Conservation (phyloP, 2,888 invertebrate species). For the Thyatira batis region DNA sequence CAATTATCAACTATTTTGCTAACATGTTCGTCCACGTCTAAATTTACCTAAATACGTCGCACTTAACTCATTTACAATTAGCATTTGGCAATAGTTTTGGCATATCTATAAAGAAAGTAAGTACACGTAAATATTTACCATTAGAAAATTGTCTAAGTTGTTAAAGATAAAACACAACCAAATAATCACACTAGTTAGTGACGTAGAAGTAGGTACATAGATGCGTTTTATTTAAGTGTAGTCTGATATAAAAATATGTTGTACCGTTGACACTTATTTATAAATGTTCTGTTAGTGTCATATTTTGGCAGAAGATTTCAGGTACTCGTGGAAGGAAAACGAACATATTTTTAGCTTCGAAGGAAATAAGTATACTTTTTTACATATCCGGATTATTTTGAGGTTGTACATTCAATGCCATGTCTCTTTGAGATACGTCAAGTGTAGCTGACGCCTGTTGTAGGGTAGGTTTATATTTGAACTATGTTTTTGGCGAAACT, state of each 20-base stretch:
- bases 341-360: constrained; percentile 30
- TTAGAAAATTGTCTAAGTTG: constrained; percentile 59
- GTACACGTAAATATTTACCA: constrained; percentile 36
- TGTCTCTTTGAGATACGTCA: background rate
- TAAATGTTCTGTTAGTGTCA: constrained; percentile 34
- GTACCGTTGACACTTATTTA: constrained; percentile 36
- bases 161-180: constrained; percentile 73
- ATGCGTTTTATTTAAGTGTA: constrained; percentile 26
- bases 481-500: background rate
- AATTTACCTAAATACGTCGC: constrained; percentile 45
- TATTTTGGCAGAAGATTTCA: constrained; percentile 53
- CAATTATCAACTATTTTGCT: constrained; percentile 36
- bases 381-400: background rate
- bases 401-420: background rate
- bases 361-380: constrained; percentile 25
- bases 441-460: background rate
- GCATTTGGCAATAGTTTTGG: constrained; percentile 61
- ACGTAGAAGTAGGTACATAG: constrained; percentile 44
- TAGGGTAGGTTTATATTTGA: background rate
- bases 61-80: constrained; percentile 42
- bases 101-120: constrained; percentile 49
- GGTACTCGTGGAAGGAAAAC: constrained; percentile 68
- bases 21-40: constrained; percentile 34
- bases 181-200: constrained; percentile 77
- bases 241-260: constrained; percentile 29